Base-by-base conservation (phyloP, 2,888 invertebrate species). In the Tanytarsus gracilentus region DNA sequence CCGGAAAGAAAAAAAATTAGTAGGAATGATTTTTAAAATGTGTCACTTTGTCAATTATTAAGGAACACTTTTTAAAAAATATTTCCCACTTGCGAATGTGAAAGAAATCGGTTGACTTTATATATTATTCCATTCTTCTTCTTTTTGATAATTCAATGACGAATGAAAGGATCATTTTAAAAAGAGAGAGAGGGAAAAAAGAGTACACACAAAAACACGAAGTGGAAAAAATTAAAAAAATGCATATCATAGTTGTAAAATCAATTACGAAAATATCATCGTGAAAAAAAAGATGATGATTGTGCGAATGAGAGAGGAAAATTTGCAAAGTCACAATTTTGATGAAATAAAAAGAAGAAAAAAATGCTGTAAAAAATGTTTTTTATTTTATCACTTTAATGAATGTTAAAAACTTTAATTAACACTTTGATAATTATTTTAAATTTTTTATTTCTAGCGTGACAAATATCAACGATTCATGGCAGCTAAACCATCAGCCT, bases 161-260 rank as follows among this genome's bases (percentile, higher is more conserved):
- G n/a, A 23, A 50, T 50, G 27, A 25, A 50, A 26, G 1, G 16
- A 29, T 26, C 26, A 50, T 50, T n/a, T 26, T 49, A 26, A 44
- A 44, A 18, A n/a, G n/a, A n/a, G n/a, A n/a, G n/a, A n/a, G n/a
- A n/a, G n/a, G n/a, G n/a, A n/a, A n/a, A n/a, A 29, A 27, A 16
- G 6, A 27, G 6, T 7, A 50, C 50, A 50, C 26, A 25, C 6
- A 50, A 7, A 29, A 8, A 50, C 27, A 23, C 23, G 14, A 49
- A 14, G 27, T 50, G 50, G 81, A 81, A 83, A 80, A 81, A 83
- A 82, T 48, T 36, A 48, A 58, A 81, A 55, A 33, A 84, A 86
- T 87, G 88, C 88, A 88, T 88, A 88, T 88, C 87, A 88, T 88
- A 88, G 87, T 84, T 87, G 86, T 88, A 87, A 86, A 65, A 83